Conservation (phyloP, 2,113 vertebrate species). For the Mus pahari region DNA sequence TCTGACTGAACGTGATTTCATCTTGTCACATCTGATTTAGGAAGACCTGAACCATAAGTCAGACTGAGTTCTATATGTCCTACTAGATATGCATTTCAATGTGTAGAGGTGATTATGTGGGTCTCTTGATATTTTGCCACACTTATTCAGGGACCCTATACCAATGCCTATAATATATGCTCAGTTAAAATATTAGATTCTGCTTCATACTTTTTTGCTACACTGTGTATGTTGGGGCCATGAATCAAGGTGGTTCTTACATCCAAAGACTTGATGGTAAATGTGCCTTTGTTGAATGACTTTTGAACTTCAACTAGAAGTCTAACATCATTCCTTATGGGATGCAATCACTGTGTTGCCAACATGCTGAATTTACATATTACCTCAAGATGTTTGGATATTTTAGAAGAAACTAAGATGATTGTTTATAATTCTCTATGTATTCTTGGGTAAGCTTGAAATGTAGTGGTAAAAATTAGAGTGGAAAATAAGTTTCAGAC, state of each 20-base stretch:
- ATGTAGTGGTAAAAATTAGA: not conserved
- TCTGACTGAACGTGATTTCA: accelerated
- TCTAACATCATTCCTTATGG: not conserved
- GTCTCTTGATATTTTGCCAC: not conserved
- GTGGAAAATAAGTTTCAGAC: not conserved
- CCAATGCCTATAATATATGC: not conserved
- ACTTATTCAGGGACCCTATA: not conserved
- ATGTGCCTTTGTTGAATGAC: not conserved
- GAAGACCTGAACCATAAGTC: not conserved
- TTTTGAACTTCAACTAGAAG: not conserved
- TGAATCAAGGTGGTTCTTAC: not conserved
- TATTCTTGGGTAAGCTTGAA: not conserved
- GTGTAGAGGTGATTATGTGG: not conserved
- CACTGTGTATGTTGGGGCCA: too few species aligned
- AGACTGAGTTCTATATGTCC: not conserved
- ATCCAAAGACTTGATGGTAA: not conserved
- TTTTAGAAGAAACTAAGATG: not conserved
- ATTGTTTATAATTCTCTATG: not conserved
- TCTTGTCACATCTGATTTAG: not conserved
- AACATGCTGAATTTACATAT: not conserved
- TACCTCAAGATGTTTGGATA: not conserved
- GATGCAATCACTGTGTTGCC: not conserved
- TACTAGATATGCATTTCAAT: not conserved
- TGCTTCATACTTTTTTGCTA: not conserved
- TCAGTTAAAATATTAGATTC: not conserved